Base-by-base conservation (phyloP, 2,888 invertebrate genomes). In the Diploptera punctata region DNA sequence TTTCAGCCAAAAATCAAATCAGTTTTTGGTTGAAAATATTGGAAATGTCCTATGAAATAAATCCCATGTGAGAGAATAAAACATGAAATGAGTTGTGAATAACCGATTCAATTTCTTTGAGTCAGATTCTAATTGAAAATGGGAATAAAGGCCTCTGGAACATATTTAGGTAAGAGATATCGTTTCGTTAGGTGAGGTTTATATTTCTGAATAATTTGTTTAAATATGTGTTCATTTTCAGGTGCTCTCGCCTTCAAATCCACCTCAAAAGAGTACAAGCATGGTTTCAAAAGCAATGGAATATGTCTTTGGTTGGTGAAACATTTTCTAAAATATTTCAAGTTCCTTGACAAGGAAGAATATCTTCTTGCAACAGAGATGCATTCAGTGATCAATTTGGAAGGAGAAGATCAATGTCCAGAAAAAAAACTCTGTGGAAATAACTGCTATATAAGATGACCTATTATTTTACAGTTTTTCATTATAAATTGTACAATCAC, bases 251-350 rank as follows among this genome's bases (percentile, higher is more conserved):
- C 85, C 86, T 0, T 89, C 89, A 29, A 89, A 89, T 76, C 88
- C 91, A 1, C 95, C 95, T 0, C 93, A 94, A 79, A 90, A 91
- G 79, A 93, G 92, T 61, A 90, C 88, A 16, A 93, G 94, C 2
- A 79, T 93, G 71, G 86, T 96, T 73, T 90, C 93, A 31, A 95
- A 94, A 84, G 94, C 95, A 0, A 89, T 95, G 86, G 96, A 96
- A 81, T 92, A 94, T 80, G 89, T 96, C 73, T 91, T 96, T 80
- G 94, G 95, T 68, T 95, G 95, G 95, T 96, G 88, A 88, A 74
- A 68, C 10, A 1, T n/a, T n/a, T n/a, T n/a, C n/a, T n/a, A n/a
- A n/a, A n/a, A n/a, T n/a, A n/a, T n/a, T n/a, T n/a, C n/a, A n/a
- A n/a, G n/a, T n/a, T n/a, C n/a, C n/a, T n/a, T n/a, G n/a, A n/a